These are phyloP conservation scores for Paramisgurnus dabryanus DNA, from an alignment of 2,113 vertebrate species.

Conservation along the genomic window DNA sequence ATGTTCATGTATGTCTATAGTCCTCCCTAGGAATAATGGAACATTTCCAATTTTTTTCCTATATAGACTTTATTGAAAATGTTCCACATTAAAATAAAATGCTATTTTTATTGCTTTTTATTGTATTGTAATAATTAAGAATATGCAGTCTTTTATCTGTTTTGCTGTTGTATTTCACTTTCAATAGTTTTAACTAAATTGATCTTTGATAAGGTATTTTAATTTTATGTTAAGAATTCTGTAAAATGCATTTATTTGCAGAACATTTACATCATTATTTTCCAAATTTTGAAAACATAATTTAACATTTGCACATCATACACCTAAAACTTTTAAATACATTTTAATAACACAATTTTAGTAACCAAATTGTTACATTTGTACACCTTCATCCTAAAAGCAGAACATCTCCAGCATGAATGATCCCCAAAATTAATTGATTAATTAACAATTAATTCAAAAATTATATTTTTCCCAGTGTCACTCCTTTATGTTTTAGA, in stretches of 20 bases:
- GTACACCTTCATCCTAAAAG: neutral
- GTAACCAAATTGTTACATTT: neutral
- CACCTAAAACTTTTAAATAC: too few species aligned
- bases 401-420: conserved; percentile 17
- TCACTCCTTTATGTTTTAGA: conserved; percentile 75
- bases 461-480: conserved; percentile 72
- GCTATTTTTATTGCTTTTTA: neutral
- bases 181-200: neutral
- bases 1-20: neutral
- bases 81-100: neutral
- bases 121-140: neutral
- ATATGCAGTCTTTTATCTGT: neutral
- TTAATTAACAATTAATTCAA: conserved; percentile 61
- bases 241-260: too few species aligned
- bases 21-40: conserved; percentile 12
- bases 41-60: neutral
- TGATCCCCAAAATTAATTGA: conserved; percentile 54
- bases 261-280: too few species aligned
- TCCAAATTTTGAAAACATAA: too few species aligned
- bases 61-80: conserved; percentile 16
- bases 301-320: too few species aligned
- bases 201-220: neutral
- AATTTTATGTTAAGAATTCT: too few species aligned
- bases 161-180: neutral
- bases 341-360: too few species aligned